Evolutionary conservation across 2,888 invertebrate species (phyloP).

Genomic region (Lamproptera curius): DNA sequence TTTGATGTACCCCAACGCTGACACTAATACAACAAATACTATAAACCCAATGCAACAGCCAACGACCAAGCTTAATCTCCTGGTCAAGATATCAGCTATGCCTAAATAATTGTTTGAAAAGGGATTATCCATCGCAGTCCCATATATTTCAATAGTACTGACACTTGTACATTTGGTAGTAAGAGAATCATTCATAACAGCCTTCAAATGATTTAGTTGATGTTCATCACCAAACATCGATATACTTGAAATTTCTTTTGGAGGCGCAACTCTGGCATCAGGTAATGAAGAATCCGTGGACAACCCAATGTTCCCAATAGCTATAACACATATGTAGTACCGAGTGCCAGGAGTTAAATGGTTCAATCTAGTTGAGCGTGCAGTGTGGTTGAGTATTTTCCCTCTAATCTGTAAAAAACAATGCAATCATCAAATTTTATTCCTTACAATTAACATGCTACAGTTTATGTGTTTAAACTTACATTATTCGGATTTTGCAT

Average conservation of each 20-base stretch:
- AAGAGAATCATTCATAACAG: slow-evolving; percentile 80
- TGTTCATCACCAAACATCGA: slow-evolving; percentile 79
- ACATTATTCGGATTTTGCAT: slow-evolving; percentile 71
- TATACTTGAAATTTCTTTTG: slow-evolving; percentile 54
- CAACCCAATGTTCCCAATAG: slow-evolving; percentile 83
- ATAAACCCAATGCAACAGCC: slow-evolving; percentile 92
- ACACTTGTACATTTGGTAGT: slow-evolving; percentile 88
- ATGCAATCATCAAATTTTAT: not conserved
- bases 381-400: slow-evolving; percentile 84
- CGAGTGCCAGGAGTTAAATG: slow-evolving; percentile 87
- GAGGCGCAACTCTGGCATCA: slow-evolving; percentile 71
- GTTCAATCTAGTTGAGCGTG: slow-evolving; percentile 85
- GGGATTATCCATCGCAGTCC: slow-evolving; percentile 76
- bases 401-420: slow-evolving; percentile 85
- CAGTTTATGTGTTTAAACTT: slow-evolving; percentile 44
- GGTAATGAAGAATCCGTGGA: slow-evolving; percentile 64
- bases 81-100: slow-evolving; percentile 86
- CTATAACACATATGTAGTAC: slow-evolving; percentile 92
- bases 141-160: slow-evolving; percentile 84
- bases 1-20: slow-evolving; percentile 91
- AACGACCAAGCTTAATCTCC: slow-evolving; percentile 90
- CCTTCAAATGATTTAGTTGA: slow-evolving; percentile 61
- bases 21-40: slow-evolving; percentile 89
- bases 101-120: slow-evolving; percentile 82
- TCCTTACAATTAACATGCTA: not conserved